A percentile compares a stretch with the other conserved stretches of the same genome.
Conservation (phyloP, 2,113 vertebrate genomes). For the Sprattus sprattus region DNA sequence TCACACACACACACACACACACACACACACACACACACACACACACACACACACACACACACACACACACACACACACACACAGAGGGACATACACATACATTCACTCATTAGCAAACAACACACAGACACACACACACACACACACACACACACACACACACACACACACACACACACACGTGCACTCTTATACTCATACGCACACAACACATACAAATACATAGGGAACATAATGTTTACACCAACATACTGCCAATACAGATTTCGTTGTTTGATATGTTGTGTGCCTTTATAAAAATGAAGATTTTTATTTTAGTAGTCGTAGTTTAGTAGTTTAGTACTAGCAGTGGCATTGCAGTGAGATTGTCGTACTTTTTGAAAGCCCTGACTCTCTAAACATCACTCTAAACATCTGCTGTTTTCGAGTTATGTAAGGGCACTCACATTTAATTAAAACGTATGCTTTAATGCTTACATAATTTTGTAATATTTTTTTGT, state of each 20-base stretch:
- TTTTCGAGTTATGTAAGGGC: background rate
- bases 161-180: background rate
- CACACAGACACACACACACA: background rate
- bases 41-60: background rate
- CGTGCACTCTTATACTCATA: background rate
- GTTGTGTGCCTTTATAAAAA: too few species aligned
- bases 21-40: background rate
- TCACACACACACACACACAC: background rate
- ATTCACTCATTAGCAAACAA: background rate
- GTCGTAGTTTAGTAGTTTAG: background rate
- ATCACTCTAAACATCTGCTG: slow-evolving; percentile 1
- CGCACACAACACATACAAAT: background rate
- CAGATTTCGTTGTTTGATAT: background rate
- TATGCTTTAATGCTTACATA: background rate
- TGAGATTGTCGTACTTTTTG: background rate
- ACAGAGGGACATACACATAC: background rate
- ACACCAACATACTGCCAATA: background rate
- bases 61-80: background rate
- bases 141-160: background rate
- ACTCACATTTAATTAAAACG: background rate
- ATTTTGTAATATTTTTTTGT: background rate
- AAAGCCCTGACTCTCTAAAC: background rate
- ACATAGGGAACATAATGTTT: background rate
- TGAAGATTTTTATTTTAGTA: background rate
- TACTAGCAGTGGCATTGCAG: too few species aligned